A percentile compares a stretch with the other conserved stretches of the same genome.
Conservation (phyloP, 35 echinoderm and acorn worm genomes). For the Lytechinus pictus region DNA sequence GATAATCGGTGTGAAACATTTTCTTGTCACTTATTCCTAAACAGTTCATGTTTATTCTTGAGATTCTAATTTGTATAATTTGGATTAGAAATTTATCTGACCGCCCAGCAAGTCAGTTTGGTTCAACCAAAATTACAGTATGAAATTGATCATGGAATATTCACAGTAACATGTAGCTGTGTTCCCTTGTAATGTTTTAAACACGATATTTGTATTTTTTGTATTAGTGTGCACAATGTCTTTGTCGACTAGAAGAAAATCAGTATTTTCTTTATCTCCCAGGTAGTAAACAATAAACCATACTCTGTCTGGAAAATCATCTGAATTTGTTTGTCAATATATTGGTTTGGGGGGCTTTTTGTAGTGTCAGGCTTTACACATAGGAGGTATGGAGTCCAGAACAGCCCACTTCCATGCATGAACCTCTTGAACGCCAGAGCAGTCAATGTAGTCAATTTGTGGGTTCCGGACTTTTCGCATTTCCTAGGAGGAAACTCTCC, state of each 20-base stretch:
- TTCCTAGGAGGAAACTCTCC: too few relatives aligned
- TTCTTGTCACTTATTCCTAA: not conserved
- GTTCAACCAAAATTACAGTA: not conserved
- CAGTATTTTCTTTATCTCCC: not conserved
- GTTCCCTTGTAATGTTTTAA: not conserved
- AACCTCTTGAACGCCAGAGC: too few relatives aligned
- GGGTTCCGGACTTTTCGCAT: too few relatives aligned
- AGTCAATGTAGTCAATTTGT: too few relatives aligned
- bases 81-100: not conserved
- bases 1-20: not conserved
- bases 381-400: too few relatives aligned
- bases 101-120: not conserved
- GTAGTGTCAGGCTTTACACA: too few relatives aligned
- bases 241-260: not conserved
- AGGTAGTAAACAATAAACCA: not conserved
- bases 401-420: too few relatives aligned
- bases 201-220: not conserved
- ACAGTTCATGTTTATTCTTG: not conserved
- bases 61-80: not conserved
- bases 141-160: not conserved
- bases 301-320: not conserved
- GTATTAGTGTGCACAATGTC: not conserved
- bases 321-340: too few relatives aligned
- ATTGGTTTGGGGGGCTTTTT: too few relatives aligned
- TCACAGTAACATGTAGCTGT: not conserved